Evolutionary conservation across 2,797 vertebrate species (phyloP), one percentile per base, ranked within the genome.

Genomic region (Enteromius viviparus): DNA sequence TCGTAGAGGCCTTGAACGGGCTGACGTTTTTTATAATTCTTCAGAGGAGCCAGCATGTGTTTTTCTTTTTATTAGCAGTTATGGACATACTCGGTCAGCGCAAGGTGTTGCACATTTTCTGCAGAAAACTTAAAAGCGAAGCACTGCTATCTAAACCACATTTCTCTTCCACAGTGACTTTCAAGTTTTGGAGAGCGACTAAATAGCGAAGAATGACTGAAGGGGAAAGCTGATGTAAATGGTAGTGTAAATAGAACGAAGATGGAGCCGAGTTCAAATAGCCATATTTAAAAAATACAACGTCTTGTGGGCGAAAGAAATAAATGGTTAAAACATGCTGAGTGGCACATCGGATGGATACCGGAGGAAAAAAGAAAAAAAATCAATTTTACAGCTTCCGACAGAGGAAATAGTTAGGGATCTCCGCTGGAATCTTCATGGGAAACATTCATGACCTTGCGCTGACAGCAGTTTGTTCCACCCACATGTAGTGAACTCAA

Each of bases 1-100:
- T 93, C 90, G 85, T 87, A 89, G 86, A 93, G 87, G 87, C 87
- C 88, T 87, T 92, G 82, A 87, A 89, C 90, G n/a, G 87, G 89
- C 60, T 68, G 62, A 51, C 70, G 64, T 55, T 81, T 72, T 72
- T 29, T 64, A 89, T 87, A 87, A 86, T 90, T 92, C 85, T 88
- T 90, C 86, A 89, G 89, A 91, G 87, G 82, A 80, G 72, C 37
- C 69, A 82, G 62, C 82, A 87, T 90, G 79, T 89, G 83, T 81
- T 89, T 92, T 90, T 87, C 77, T 71, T 89, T 91, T 92, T 90
- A 87, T 89, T 89, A 91, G 88, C 83, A 89, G 79, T 87, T 80
- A 72, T 80, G 82, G 86, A 89, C 81, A 87, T 81, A 78, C 82
- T 86, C 74, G 62, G 84, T 84, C 76, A 78, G 78, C 81, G 86